A percentile compares a stretch with the other conserved stretches of the same genome.
Evolutionary conservation across 2,888 invertebrate genomes (phyloP).

Genomic region (Trissolcus japonicus): DNA sequence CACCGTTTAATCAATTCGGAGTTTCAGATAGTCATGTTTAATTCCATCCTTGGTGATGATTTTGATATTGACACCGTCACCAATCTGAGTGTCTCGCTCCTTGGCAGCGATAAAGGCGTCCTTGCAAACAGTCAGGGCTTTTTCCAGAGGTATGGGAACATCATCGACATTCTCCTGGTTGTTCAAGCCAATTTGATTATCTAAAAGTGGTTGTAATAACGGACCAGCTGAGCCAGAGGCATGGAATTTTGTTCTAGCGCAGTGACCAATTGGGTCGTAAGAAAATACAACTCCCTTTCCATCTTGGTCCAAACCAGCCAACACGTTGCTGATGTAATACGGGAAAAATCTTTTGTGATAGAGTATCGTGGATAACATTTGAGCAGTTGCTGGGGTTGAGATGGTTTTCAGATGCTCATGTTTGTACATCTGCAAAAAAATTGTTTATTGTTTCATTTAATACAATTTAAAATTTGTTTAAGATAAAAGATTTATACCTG

Average conservation of each 20-base stretch:
- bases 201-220: constrained; percentile 94
- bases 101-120: constrained; percentile 99
- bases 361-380: constrained; percentile 96
- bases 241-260: constrained; percentile 88
- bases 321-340: constrained; percentile 95
- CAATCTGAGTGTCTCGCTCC: constrained; percentile 98
- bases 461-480: constrained; percentile 3
- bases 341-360: constrained; percentile 99
- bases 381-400: constrained; percentile 94
- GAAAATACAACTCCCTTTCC: constrained; percentile 96
- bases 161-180: constrained; percentile 83
- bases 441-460: neutral
- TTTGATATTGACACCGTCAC: constrained; percentile 91
- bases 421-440: constrained; percentile 85
- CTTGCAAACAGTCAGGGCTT: constrained; percentile 89
- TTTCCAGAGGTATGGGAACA: constrained; percentile 84
- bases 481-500: constrained; percentile 78
- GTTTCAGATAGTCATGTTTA: constrained; percentile 83
- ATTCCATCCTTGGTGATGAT: constrained; percentile 93
- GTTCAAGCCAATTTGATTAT: constrained; percentile 95
- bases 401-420: constrained; percentile 96
- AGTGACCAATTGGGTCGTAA: constrained; percentile 98
- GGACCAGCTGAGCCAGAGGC: constrained; percentile 95
- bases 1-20: constrained; percentile 89
- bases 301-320: constrained; percentile 89